Conservation (phyloP, 2,797 vertebrate species). For the Syngnathus rostellatus region DNA sequence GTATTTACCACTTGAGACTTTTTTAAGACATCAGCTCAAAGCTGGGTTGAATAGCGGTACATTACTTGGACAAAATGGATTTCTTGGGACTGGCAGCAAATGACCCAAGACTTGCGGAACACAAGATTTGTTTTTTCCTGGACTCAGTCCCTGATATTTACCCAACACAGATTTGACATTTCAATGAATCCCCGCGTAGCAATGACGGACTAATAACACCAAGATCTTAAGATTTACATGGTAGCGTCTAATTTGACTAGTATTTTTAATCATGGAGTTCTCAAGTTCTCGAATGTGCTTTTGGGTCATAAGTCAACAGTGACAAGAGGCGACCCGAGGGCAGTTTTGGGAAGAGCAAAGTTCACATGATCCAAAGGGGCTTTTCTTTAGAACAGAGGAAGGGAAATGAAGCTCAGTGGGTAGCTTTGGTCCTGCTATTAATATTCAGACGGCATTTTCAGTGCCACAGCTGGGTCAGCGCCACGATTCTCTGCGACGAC, state of each 20-base stretch:
- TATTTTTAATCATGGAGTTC: neutral
- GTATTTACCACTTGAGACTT: neutral
- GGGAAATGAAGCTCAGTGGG: constrained; percentile 32
- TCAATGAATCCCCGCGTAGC: neutral
- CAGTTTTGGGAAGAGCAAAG: neutral
- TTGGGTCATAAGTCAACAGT: neutral
- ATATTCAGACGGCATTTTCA: constrained; percentile 53
- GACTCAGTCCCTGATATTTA: neutral
- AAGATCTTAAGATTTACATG: neutral
- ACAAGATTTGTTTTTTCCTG: neutral
- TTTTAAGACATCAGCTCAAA: neutral
- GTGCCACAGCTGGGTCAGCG: constrained; percentile 35
- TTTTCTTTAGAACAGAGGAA: constrained; percentile 21
- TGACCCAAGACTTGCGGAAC: neutral
- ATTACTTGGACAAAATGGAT: no score
- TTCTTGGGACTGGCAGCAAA: neutral
- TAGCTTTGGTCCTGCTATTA: constrained; percentile 35
- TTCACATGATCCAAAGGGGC: neutral
- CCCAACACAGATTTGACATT: neutral
- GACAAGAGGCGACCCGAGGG: neutral
- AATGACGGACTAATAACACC: neutral
- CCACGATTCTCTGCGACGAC: constrained; percentile 34
- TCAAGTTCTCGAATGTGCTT: neutral
- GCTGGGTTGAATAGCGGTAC: no score
- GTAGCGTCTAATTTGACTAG: neutral